Conservation (phyloP, 2,888 invertebrate genomes). For the Troides oblongomaculatus region DNA sequence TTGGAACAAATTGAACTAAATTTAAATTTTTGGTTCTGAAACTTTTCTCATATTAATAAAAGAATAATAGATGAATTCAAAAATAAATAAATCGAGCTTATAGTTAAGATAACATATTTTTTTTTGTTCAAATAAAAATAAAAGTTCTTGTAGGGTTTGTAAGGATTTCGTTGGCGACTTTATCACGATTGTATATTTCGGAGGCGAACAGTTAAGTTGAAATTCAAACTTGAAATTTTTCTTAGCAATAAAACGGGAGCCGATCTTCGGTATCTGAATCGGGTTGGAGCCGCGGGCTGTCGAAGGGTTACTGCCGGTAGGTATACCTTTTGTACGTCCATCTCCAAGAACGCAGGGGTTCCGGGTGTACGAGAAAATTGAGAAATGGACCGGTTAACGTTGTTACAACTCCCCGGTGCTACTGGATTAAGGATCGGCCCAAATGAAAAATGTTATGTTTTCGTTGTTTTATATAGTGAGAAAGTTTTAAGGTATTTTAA, state of each 20-base stretch:
- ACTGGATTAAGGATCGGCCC: slow-evolving; percentile 59
- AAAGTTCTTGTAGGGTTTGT: not conserved
- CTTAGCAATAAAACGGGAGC: slow-evolving; percentile 66
- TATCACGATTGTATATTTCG: not conserved
- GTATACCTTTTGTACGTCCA: slow-evolving; percentile 65
- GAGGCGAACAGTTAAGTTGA: slow-evolving; percentile 12
- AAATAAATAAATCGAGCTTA: too few species aligned
- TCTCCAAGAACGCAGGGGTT: slow-evolving; percentile 56
- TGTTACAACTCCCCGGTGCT: slow-evolving; percentile 68
- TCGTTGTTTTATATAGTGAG: slow-evolving; percentile 36
- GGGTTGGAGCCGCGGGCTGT: slow-evolving; percentile 56
- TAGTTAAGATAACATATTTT: not conserved
- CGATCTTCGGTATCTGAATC: slow-evolving; percentile 54
- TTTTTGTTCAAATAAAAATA: not conserved
- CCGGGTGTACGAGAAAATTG: slow-evolving; percentile 64
- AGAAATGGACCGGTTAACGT: slow-evolving; percentile 80
- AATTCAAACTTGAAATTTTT: slow-evolving; percentile 39
- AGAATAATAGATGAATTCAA: too few species aligned
- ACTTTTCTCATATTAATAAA: too few species aligned
- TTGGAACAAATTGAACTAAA: not conserved
- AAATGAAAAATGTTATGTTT: slow-evolving; percentile 72
- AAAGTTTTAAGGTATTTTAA: not conserved
- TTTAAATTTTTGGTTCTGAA: too few species aligned
- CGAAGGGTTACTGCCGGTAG: slow-evolving; percentile 55
- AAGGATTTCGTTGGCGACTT: not conserved